Conservation (phyloP, 2,888 invertebrate genomes). For the Matsumyia berberina region DNA sequence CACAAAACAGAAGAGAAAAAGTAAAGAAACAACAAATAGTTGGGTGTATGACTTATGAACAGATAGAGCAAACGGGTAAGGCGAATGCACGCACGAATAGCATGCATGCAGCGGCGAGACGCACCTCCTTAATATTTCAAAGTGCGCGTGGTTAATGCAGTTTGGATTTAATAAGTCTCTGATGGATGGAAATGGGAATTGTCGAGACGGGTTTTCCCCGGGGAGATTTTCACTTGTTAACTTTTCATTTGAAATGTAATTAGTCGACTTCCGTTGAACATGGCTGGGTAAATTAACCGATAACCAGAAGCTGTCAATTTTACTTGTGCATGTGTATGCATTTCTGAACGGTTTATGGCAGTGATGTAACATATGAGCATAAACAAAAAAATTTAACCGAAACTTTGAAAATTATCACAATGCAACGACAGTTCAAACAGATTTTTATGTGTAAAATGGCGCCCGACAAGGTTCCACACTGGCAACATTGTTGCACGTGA, state of each 20-base stretch:
- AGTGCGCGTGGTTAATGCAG: conserved; percentile 13
- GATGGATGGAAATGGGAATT: conserved; percentile 43
- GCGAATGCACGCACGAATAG: conserved; percentile 60
- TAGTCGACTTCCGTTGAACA: conserved; percentile 9
- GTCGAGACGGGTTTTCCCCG: conserved; percentile 52
- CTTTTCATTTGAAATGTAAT: neutral
- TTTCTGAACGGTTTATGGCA: neutral
- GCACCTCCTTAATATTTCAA: conserved; percentile 29
- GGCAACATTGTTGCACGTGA: too few species aligned
- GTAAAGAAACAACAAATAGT: conserved; percentile 38
- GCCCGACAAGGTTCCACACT: too few species aligned
- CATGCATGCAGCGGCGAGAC: conserved; percentile 37
- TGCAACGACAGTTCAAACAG: too few species aligned
- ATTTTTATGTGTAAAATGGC: too few species aligned
- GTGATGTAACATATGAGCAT: too few species aligned
- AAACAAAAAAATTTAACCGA: too few species aligned
- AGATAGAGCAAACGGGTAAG: conserved; percentile 45
- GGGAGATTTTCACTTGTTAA: conserved; percentile 42
- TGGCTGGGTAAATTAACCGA: neutral
- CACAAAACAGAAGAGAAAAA: conserved; percentile 25
- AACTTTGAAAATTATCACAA: too few species aligned
- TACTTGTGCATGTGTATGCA: too few species aligned
- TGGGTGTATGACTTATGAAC: conserved; percentile 71
- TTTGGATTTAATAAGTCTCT: conserved; percentile 32
- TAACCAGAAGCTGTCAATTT: neutral